Evolutionary conservation across 2,888 invertebrate species (phyloP).

Genomic region (Theretra japonica): DNA sequence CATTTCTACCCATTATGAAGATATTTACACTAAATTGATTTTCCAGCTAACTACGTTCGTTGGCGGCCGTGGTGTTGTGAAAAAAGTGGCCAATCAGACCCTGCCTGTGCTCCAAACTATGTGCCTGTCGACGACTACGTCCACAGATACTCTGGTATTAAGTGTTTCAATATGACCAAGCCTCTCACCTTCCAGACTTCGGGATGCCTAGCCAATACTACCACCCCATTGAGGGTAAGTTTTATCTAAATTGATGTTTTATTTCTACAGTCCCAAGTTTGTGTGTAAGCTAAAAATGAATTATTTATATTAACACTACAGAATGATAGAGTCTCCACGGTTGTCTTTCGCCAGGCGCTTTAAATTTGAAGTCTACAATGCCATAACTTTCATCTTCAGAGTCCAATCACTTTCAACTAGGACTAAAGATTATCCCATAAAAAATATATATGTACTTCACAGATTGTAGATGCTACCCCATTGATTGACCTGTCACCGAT

Average conservation of each 20-base stretch:
- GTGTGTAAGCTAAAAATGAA: too few relatives aligned
- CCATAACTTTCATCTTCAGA: background rate
- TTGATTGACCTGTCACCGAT: constrained; percentile 47
- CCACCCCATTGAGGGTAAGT: constrained; percentile 46
- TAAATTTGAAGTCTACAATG: too few relatives aligned
- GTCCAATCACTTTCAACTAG: background rate
- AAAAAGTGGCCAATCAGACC: constrained; percentile 44
- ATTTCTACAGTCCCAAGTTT: background rate
- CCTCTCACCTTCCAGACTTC: constrained; percentile 50
- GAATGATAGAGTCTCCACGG: too few relatives aligned
- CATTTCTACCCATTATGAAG: background rate
- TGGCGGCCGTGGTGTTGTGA: constrained; percentile 55
- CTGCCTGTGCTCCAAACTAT: constrained; percentile 46
- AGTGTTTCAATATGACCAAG: constrained; percentile 53
- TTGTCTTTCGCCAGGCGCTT: too few relatives aligned
- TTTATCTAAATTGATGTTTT: background rate
- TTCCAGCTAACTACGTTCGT: constrained; percentile 50
- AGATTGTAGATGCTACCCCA: constrained; percentile 51
- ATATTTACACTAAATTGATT: too few relatives aligned
- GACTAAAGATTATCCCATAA: background rate
- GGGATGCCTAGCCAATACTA: constrained; percentile 45
- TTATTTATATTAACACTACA: too few relatives aligned
- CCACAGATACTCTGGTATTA: constrained; percentile 50
- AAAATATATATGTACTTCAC: background rate
- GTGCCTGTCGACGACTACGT: constrained; percentile 53